These are phyloP conservation scores for Garra rufa DNA, from an alignment of 2,113 vertebrate species.

Conservation along the genomic window DNA sequence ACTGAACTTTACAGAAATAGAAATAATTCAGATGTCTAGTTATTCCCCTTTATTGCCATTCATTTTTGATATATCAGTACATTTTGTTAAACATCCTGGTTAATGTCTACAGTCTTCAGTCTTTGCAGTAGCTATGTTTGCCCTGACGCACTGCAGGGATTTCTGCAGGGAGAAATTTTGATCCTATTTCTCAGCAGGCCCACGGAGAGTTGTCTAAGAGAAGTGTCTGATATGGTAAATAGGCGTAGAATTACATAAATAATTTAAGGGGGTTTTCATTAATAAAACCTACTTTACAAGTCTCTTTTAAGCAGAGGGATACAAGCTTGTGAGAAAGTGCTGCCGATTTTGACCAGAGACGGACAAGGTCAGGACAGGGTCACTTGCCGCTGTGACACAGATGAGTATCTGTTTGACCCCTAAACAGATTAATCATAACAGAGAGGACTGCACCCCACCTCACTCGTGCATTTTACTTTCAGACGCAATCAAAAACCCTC, in stretches of 20 bases:
- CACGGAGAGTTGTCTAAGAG: conserved; percentile 29
- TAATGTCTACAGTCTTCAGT: background rate
- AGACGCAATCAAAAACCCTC: background rate
- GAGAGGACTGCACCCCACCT: background rate
- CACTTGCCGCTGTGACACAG: conserved; percentile 6
- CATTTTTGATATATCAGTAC: background rate
- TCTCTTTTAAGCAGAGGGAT: conserved; percentile 38
- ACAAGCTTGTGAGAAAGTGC: conserved; percentile 38
- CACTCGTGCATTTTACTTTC: conserved; percentile 1
- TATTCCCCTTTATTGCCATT: background rate
- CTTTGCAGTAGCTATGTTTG: background rate
- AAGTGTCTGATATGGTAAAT: conserved; percentile 44
- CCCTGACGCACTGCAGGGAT: conserved; percentile 4
- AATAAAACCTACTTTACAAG: conserved; percentile 46
- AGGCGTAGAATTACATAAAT: conserved; percentile 44
- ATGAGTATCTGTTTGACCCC: conserved; percentile 10
- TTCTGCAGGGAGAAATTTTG: background rate
- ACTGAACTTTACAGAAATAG: background rate
- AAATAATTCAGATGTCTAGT: background rate
- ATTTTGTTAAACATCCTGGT: background rate
- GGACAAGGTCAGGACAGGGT: conserved; percentile 35
- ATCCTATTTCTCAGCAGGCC: conserved; percentile 29
- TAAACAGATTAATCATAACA: conserved; percentile 18
- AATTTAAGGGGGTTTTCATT: conserved; percentile 38
- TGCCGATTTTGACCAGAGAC: conserved; percentile 6